Conservation (phyloP, 2,113 vertebrate genomes). For the Rhodinocichla rosea region DNA sequence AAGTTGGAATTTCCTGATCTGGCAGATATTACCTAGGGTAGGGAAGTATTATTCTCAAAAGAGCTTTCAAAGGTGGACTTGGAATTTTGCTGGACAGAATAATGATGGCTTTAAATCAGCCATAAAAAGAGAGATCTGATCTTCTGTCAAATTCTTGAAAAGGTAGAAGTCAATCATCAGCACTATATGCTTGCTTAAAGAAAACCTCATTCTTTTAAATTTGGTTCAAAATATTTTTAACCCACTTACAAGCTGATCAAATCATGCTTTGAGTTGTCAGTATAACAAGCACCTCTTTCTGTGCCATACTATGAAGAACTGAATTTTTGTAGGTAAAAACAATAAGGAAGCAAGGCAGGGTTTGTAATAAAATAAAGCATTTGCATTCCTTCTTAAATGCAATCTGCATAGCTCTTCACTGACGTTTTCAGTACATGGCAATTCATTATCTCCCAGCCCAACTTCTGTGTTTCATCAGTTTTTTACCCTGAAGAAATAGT, state of each 20-base stretch:
- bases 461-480: neutral
- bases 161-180: constrained; percentile 4
- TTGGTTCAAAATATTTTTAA: neutral
- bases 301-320: neutral
- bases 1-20: constrained; percentile 58
- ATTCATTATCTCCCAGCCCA: neutral
- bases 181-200: neutral
- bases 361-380: neutral
- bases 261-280: neutral
- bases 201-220: neutral
- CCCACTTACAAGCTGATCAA: neutral
- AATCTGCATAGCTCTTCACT: neutral
- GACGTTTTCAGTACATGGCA: neutral
- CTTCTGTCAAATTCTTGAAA: constrained; percentile 17
- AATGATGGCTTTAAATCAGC: constrained; percentile 42
- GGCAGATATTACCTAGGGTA: neutral
- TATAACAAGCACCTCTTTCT: neutral
- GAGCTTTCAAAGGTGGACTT: constrained; percentile 16
- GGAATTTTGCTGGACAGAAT: constrained; percentile 23
- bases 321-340: neutral
- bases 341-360: neutral
- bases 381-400: neutral
- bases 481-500: neutral
- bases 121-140: neutral
- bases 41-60: constrained; percentile 20